These are phyloP conservation scores for Diceros bicornis DNA, from an alignment of 2,797 vertebrate species.

Conservation along the genomic window DNA sequence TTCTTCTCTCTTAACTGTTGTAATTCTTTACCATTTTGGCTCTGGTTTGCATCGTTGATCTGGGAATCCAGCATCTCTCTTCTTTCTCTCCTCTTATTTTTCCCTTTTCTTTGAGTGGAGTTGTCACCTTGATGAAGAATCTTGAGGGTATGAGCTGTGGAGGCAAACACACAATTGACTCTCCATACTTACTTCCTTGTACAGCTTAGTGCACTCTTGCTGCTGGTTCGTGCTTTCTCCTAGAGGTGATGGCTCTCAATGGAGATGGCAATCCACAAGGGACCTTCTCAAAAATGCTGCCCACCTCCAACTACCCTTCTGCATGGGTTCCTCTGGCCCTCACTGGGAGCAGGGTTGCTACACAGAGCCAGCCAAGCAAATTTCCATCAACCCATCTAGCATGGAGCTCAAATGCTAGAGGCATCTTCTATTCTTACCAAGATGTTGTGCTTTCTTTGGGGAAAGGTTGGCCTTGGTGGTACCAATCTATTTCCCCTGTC, in stretches of 20 bases:
- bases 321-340: background rate
- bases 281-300: background rate
- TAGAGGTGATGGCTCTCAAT: background rate
- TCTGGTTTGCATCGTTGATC: background rate
- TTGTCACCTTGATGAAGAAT: background rate
- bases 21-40: background rate
- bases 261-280: background rate
- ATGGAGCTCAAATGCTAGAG: background rate
- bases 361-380: background rate
- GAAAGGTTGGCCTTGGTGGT: conserved; percentile 69
- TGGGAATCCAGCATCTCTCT: background rate
- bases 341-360: background rate
- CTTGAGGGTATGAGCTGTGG: fast-evolving
- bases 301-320: no score
- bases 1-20: background rate
- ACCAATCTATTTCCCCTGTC: conserved; percentile 81
- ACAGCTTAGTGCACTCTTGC: fast-evolving
- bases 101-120: background rate
- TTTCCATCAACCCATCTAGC: background rate
- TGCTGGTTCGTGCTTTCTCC: background rate
- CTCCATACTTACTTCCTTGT: fast-evolving
- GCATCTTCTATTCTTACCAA: conserved; percentile 44
- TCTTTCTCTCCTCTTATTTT: background rate
- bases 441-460: conserved; percentile 66
- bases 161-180: fast-evolving